Percentiles rank a stretch among this genome's conserved stretches.
Conservation (phyloP, 2,888 invertebrate genomes). For the Desoria tigrina region DNA sequence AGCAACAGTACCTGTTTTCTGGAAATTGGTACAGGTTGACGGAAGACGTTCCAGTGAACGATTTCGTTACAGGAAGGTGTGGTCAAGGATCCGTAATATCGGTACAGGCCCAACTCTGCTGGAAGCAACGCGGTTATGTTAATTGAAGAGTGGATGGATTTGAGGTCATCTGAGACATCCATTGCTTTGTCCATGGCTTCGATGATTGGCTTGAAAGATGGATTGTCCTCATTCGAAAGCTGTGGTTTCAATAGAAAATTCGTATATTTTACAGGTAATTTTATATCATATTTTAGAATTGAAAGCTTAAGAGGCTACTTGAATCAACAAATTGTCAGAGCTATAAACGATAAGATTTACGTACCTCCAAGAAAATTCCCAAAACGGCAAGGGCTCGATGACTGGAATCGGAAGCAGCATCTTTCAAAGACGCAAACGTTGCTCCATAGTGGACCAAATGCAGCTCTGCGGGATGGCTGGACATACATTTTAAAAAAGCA, state of each 20-base stretch:
- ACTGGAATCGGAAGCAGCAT: constrained; percentile 43
- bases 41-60: constrained; percentile 44
- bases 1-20: constrained; percentile 40
- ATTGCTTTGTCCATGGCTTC: constrained; percentile 27
- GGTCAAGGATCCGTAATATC: constrained; percentile 47
- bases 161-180: constrained; percentile 9
- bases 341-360: no score
- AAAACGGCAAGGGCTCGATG: constrained; percentile 49
- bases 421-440: constrained; percentile 40
- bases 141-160: constrained; percentile 18
- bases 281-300: not conserved
- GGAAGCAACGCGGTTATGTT: constrained; percentile 50
- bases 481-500: constrained; percentile 9
- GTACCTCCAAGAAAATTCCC: constrained; percentile 51
- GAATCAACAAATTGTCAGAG: no score
- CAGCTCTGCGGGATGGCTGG: constrained; percentile 47
- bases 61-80: constrained; percentile 45
- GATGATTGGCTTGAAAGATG: constrained; percentile 39
- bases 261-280: constrained; percentile 4
- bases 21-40: constrained; percentile 37
- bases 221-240: constrained; percentile 42
- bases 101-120: constrained; percentile 35
- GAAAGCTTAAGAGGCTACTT: no score
- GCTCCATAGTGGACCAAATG: constrained; percentile 51
- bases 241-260: no score